Conservation (phyloP, 1,140 invertebrate species). For the Pogonomyrmex barbatus region DNA sequence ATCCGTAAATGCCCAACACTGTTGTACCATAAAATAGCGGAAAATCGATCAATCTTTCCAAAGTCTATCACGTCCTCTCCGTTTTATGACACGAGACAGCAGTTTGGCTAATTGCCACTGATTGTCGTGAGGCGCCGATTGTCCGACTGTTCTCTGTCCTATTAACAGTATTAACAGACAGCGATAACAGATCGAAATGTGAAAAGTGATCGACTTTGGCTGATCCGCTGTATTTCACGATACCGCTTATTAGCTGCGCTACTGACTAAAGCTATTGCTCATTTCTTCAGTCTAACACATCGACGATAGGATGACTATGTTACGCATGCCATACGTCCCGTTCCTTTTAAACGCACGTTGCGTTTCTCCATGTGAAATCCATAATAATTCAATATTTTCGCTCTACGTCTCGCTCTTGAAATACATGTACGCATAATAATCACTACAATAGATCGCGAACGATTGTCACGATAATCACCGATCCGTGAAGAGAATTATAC, state of each 20-base stretch:
- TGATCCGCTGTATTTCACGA: conserved; percentile 22
- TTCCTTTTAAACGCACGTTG: background rate
- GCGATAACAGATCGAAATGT: background rate
- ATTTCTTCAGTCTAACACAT: conserved; percentile 73
- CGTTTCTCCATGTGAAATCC: background rate
- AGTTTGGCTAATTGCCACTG: conserved; percentile 15
- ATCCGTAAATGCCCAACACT: conserved; percentile 46
- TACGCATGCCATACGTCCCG: conserved; percentile 4
- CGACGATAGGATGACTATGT: conserved; percentile 58
- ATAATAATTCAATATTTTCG: background rate
- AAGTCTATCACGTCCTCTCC: background rate
- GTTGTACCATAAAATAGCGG: conserved; percentile 30
- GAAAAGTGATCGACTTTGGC: conserved; percentile 13
- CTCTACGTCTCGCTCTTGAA: conserved; percentile 10
- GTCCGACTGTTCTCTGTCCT: background rate
- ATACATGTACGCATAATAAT: conserved; percentile 27
- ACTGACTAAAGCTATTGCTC: conserved; percentile 74
- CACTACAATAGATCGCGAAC: conserved; percentile 31
- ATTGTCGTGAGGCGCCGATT: background rate
- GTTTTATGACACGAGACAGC: conserved; percentile 12
- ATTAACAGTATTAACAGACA: background rate
- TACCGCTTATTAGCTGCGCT: conserved; percentile 46
- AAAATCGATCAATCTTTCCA: conserved; percentile 1
- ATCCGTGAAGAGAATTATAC: conserved; percentile 19
- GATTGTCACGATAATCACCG: conserved; percentile 49